Conservation (phyloP, 2,113 vertebrate species). For the Syngnathus scovelli region DNA sequence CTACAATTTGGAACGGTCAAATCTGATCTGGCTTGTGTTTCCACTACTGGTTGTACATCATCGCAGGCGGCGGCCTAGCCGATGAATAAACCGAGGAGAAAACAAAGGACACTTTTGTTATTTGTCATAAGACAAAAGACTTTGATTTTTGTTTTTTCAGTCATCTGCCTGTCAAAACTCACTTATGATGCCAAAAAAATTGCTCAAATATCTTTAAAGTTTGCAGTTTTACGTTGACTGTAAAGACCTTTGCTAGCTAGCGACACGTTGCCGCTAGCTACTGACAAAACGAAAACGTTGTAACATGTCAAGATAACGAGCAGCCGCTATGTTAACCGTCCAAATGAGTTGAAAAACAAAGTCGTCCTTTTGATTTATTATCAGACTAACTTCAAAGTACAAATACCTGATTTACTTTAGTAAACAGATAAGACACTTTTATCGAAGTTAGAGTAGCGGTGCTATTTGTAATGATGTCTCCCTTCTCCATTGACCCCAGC, state of each 20-base stretch:
- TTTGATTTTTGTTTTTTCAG: neutral
- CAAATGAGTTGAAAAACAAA: neutral
- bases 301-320: neutral
- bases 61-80: neutral
- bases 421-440: neutral
- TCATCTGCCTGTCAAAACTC: neutral
- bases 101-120: neutral
- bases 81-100: neutral
- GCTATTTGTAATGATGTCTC: constrained; percentile 13
- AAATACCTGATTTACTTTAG: neutral
- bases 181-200: too few species aligned
- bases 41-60: neutral
- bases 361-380: neutral
- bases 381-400: neutral
- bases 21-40: constrained; percentile 3
- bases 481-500: constrained; percentile 25
- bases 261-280: neutral
- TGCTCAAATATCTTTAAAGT: too few species aligned
- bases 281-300: neutral
- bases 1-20: neutral
- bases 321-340: neutral
- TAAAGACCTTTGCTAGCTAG: neutral
- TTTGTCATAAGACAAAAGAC: neutral
- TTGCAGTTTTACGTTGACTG: too few species aligned
- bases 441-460: neutral